These are phyloP conservation scores for Clarias macrocephalus DNA, from an alignment of 2,113 vertebrate species.

Conservation along the genomic window DNA sequence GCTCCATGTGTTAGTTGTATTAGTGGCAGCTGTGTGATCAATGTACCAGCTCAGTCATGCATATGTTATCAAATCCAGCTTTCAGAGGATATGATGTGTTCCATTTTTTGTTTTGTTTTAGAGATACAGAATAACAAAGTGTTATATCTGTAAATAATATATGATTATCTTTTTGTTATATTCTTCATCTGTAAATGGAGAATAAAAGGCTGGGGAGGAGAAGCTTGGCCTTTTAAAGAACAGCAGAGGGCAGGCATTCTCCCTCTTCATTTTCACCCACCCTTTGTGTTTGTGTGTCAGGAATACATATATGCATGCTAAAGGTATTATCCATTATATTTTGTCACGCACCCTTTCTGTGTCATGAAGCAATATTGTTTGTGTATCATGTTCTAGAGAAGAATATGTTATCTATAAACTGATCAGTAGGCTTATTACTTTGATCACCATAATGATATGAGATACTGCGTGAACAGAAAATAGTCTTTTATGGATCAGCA, in stretches of 20 bases:
- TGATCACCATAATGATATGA: not conserved
- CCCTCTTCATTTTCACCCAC: slow-evolving; percentile 11
- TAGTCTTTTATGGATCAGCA: not conserved
- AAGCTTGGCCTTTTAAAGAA: slow-evolving; percentile 20
- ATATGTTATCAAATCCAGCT: slow-evolving; percentile 1
- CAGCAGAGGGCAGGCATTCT: slow-evolving; percentile 52
- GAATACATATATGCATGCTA: not conserved
- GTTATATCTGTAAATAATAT: not conserved
- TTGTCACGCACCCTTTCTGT: not conserved
- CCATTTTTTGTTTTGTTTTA: not conserved
- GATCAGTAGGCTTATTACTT: not conserved
- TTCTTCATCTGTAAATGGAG: not conserved
- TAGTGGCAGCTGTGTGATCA: slow-evolving; percentile 42
- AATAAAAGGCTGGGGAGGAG: not conserved
- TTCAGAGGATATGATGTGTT: not conserved
- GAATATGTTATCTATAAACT: not conserved
- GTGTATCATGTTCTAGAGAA: not conserved
- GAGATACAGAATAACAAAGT: not conserved
- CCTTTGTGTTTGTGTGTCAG: not conserved
- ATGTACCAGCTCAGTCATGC: slow-evolving; percentile 30
- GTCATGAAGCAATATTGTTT: not conserved
- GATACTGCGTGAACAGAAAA: not conserved
- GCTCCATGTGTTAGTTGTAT: slow-evolving; percentile 26
- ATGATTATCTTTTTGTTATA: not conserved
- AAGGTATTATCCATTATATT: not conserved